These are phyloP conservation scores for Lacerta bilineata DNA, from an alignment of 2,797 vertebrate species.

Conservation along the genomic window DNA sequence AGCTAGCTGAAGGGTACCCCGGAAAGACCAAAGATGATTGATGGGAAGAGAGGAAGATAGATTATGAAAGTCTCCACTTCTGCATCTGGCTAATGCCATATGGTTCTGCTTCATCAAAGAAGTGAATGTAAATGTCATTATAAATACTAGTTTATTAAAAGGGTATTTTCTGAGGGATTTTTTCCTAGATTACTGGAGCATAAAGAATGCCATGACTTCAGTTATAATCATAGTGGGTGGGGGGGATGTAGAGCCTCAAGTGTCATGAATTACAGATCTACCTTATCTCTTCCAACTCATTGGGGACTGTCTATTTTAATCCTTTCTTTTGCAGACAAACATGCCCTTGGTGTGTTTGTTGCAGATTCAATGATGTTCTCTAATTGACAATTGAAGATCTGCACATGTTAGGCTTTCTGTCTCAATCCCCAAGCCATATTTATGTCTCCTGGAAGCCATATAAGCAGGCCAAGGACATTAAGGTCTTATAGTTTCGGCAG, in stretches of 20 bases:
- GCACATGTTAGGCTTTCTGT: conserved; percentile 55
- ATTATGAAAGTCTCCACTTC: conserved; percentile 31
- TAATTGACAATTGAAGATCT: conserved; percentile 76
- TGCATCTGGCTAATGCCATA: conserved; percentile 36
- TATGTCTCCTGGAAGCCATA: conserved; percentile 66
- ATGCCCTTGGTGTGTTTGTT: conserved; percentile 69
- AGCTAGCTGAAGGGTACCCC: rapidly evolving
- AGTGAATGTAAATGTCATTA: conserved; percentile 50
- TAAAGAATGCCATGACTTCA: conserved; percentile 57
- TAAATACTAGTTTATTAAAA: conserved; percentile 50
- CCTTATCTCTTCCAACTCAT: conserved; percentile 61
- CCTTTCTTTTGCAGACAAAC: conserved; percentile 65
- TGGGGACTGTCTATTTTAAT: conserved; percentile 64
- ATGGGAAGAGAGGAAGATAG: not conserved
- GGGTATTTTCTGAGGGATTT: conserved; percentile 54
- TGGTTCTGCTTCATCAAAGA: conserved; percentile 13
- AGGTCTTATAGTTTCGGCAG: conserved; percentile 69
- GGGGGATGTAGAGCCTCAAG: conserved; percentile 50
- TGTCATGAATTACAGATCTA: conserved; percentile 62
- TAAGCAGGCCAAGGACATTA: conserved; percentile 71
- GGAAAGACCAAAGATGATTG: conserved; percentile 9
- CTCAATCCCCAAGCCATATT: conserved; percentile 70
- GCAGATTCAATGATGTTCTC: conserved; percentile 64
- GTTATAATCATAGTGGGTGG: conserved; percentile 53
- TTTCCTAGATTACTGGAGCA: conserved; percentile 55